Evolutionary conservation across 1,140 invertebrate genomes (phyloP).

Genomic region (Heliconius nattereri): DNA sequence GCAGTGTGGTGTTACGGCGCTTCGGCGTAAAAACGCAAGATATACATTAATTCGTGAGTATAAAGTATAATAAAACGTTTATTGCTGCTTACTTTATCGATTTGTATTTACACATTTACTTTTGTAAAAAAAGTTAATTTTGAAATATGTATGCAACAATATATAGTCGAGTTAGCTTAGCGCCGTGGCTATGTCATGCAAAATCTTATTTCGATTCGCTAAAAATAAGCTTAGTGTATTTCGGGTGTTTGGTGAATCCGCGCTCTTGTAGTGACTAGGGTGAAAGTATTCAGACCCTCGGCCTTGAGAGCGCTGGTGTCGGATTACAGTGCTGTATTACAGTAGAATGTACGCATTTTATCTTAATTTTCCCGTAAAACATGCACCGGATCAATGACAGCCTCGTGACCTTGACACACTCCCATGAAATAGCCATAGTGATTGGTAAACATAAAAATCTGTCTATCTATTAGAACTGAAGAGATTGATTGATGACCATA

Average conservation of each 20-base stretch:
- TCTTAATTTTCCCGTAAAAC: background rate
- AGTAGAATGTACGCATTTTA: constrained; percentile 2
- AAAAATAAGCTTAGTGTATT: constrained; percentile 73
- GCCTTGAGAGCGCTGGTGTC: constrained; percentile 59
- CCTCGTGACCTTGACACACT: constrained; percentile 32
- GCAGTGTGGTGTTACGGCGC: constrained; percentile 52
- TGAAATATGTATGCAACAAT: constrained; percentile 42
- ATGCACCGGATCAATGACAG: constrained; percentile 25
- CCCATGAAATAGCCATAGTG: constrained; percentile 18
- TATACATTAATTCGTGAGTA: constrained; percentile 71
- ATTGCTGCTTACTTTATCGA: constrained; percentile 60
- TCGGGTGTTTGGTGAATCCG: constrained; percentile 74
- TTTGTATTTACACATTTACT: constrained; percentile 55
- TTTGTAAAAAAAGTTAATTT: constrained; percentile 48
- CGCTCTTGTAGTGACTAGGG: constrained; percentile 63
- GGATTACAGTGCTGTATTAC: constrained; percentile 43
- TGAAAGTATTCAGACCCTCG: constrained; percentile 57
- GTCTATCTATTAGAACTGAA: too few relatives aligned
- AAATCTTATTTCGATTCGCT: constrained; percentile 59
- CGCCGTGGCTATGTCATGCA: constrained; percentile 59
- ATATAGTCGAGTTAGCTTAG: constrained; percentile 46
- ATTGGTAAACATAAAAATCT: constrained; percentile 19
- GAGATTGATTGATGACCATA: too few relatives aligned
- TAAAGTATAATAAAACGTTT: constrained; percentile 55
- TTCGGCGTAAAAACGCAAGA: constrained; percentile 51